Conservation (phyloP, 37 sponge, comb jelly and placozoan genomes). For the Diacarnus erythraeanus region DNA sequence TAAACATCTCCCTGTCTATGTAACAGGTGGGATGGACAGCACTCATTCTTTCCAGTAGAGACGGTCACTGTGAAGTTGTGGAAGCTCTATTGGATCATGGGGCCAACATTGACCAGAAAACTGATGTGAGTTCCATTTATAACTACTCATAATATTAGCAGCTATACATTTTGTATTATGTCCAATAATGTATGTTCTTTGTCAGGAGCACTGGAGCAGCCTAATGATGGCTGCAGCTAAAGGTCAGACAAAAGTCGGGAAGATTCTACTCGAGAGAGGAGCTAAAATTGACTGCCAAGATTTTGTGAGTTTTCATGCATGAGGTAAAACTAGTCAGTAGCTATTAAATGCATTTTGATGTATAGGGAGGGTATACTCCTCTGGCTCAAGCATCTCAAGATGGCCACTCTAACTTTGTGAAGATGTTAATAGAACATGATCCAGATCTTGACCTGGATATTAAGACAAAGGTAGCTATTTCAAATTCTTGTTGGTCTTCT, state of each 20-base stretch:
- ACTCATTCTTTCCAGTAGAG: slow-evolving; percentile 13
- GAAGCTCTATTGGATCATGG: slow-evolving; percentile 8
- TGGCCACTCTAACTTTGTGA: not conserved
- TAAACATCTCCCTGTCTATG: no score
- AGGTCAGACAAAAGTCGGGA: not conserved
- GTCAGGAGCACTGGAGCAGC: slow-evolving; percentile 1
- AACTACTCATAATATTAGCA: no score
- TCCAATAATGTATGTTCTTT: not conserved
- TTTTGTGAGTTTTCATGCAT: not conserved
- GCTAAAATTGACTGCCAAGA: slow-evolving; percentile 2
- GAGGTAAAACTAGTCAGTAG: not conserved
- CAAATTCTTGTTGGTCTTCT: no score
- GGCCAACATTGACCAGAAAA: slow-evolving; percentile 4
- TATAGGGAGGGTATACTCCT: slow-evolving; percentile 1
- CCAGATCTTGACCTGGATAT: not conserved
- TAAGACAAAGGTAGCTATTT: not conserved
- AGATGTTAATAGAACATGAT: not conserved
- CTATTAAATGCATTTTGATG: not conserved
- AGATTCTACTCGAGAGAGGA: slow-evolving; percentile 5
- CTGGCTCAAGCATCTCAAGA: slow-evolving; percentile 4
- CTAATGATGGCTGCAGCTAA: slow-evolving; percentile 2
- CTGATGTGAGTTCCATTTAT: not conserved
- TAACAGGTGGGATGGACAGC: slow-evolving; percentile 1
- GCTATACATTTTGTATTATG: no score
- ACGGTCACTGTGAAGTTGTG: slow-evolving; percentile 5